These are phyloP conservation scores for Serinus canaria DNA, from an alignment of 2,113 vertebrate species.

Conservation along the genomic window DNA sequence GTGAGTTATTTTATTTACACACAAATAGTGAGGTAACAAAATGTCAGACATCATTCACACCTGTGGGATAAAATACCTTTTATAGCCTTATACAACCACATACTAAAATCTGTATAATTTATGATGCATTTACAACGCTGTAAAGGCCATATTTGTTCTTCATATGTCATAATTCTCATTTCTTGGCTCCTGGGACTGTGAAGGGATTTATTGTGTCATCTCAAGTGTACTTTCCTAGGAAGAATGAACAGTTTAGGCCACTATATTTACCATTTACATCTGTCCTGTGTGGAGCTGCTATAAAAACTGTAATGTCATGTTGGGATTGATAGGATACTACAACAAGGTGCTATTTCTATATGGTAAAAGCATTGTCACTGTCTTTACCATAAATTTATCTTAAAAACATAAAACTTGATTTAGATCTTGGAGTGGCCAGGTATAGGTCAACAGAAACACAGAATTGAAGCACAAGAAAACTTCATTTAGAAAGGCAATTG, in stretches of 20 bases:
- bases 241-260: conserved; percentile 10
- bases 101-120: conserved; percentile 56
- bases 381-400: not conserved
- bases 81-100: conserved; percentile 25
- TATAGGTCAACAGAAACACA: not conserved
- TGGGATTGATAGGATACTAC: not conserved
- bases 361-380: rapidly evolving
- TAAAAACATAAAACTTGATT: not conserved
- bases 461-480: not conserved
- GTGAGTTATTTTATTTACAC: conserved; percentile 39
- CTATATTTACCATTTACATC: conserved; percentile 18
- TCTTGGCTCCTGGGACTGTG: not conserved
- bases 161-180: conserved; percentile 46
- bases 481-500: not conserved
- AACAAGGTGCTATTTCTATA: not conserved
- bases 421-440: not conserved
- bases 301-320: not conserved
- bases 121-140: not conserved
- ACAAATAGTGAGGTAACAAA: conserved; percentile 1
- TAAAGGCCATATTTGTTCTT: conserved; percentile 56
- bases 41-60: conserved; percentile 26
- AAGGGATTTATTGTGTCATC: conserved; percentile 66
- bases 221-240: conserved; percentile 41
- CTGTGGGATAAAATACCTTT: conserved; percentile 38
- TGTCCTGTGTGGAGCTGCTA: not conserved